phyloP scores from a whole-genome alignment of 2,797 vertebrate genomes.

The Heterohyrax brucei region DNA sequence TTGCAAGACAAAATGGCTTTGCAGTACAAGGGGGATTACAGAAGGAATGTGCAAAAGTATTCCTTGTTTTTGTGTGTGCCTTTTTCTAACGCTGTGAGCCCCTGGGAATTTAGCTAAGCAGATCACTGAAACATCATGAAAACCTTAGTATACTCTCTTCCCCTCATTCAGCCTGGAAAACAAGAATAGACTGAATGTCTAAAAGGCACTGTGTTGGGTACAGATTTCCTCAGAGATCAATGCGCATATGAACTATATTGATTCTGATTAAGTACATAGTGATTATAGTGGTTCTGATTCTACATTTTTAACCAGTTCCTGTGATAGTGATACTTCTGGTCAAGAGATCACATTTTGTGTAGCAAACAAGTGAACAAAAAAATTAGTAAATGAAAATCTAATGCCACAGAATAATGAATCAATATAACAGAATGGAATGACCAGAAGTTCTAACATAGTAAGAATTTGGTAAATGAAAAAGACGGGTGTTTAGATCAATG shows the following conservation, averaged over 20 bases:
- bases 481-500: conserved; percentile 31
- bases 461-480: conserved; percentile 59
- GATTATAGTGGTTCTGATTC: background rate
- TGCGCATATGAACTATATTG: background rate
- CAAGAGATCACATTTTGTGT: background rate
- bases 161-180: background rate
- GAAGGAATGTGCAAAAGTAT: background rate
- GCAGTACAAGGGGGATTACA: background rate
- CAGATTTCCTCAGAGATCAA: background rate
- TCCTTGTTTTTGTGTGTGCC: background rate
- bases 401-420: background rate
- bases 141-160: background rate
- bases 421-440: background rate
- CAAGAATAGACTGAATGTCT: background rate
- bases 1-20: conserved; percentile 12
- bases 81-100: background rate
- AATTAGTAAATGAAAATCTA: conserved; percentile 39
- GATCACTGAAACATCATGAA: background rate
- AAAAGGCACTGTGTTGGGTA: background rate
- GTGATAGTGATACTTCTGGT: background rate
- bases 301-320: conserved; percentile 33
- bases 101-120: conserved; percentile 19
- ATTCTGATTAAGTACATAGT: background rate
- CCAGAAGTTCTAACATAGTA: background rate
- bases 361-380: conserved; percentile 31